These are phyloP conservation scores for Drosophila parthenogenetica DNA, from an alignment of 2,888 invertebrate species.

Conservation along the genomic window DNA sequence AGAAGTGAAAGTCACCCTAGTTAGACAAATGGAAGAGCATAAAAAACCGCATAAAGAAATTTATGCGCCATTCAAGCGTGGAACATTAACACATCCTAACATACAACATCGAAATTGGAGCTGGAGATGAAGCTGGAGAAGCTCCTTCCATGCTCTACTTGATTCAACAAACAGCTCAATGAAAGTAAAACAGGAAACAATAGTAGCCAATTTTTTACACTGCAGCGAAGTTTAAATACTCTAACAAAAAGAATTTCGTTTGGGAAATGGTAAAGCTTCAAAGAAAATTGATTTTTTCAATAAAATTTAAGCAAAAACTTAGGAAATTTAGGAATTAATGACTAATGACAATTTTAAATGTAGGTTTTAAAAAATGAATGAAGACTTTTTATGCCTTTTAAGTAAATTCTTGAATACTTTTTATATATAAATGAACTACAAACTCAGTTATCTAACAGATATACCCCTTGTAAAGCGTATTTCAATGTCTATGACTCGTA, in stretches of 20 bases:
- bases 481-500: constrained; percentile 49
- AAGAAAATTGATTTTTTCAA: too few species aligned
- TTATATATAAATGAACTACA: too few species aligned
- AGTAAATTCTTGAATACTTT: too few species aligned
- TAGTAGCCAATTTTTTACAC: neutral
- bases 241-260: neutral
- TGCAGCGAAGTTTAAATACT: neutral
- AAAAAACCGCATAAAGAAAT: constrained; percentile 77
- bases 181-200: constrained; percentile 61
- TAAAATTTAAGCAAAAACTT: too few species aligned
- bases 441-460: too few species aligned
- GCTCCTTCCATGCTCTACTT: constrained; percentile 35
- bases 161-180: constrained; percentile 63
- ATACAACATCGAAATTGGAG: constrained; percentile 23
- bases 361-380: too few species aligned
- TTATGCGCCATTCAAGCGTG: constrained; percentile 79
- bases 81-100: constrained; percentile 76
- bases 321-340: too few species aligned
- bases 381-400: too few species aligned
- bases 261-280: neutral
- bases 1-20: constrained; percentile 46
- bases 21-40: constrained; percentile 58
- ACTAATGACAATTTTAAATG: too few species aligned
- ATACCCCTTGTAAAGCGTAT: constrained; percentile 3
- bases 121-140: constrained; percentile 19